Base-by-base conservation (phyloP, 2,113 vertebrate genomes). In the Microtus richardsoni region DNA sequence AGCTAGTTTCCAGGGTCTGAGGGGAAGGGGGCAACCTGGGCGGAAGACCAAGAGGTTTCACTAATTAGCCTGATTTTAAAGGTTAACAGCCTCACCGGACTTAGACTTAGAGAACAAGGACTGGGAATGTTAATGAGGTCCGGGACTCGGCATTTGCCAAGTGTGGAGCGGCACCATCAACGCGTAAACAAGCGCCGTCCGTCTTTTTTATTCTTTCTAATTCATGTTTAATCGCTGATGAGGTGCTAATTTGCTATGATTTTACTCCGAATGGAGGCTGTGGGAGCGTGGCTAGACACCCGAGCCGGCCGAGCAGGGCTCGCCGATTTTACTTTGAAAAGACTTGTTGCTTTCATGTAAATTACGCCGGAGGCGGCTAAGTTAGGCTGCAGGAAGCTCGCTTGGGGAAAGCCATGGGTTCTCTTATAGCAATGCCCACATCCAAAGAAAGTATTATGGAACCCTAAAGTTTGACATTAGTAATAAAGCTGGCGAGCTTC, bases 291-390 rank as follows among this genome's bases (percentile, higher is more conserved):
- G 64, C 52, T 3, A 64, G 75, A 73, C 66, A 89, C 49, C 14
- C 6, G 39, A 13, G 54, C 54, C 12, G 54, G 17, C 17, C 54
- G 91, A 30, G 66, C 17, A 30, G 52, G 80, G 47, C 71, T 94
- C 68, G 75, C 66, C 73, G 13, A 4, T 96, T 94, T 93, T 39
- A 91, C 89, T 97, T 95, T 7, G 71, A 86, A 91, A 94, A 73
- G 95, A 97, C 97, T 97, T 97, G 97, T 98, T 98, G 97, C 97
- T 97, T 78, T 91, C 91, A 39, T 89, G 68, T 95, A 89, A 88
- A 92, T 95, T 68, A 82, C 0, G 83, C 39, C 39, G 54, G 88
- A 33, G 49, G 33, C 26, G 4, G 83, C 30, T n/a, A 44, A 96
- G 58, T 28, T 36, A 52, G 64, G 79, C 77, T 16, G 78, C 39